These are phyloP conservation scores for Tetragonisca angustula DNA, from an alignment of 2,888 invertebrate genomes.

Conservation along the genomic window DNA sequence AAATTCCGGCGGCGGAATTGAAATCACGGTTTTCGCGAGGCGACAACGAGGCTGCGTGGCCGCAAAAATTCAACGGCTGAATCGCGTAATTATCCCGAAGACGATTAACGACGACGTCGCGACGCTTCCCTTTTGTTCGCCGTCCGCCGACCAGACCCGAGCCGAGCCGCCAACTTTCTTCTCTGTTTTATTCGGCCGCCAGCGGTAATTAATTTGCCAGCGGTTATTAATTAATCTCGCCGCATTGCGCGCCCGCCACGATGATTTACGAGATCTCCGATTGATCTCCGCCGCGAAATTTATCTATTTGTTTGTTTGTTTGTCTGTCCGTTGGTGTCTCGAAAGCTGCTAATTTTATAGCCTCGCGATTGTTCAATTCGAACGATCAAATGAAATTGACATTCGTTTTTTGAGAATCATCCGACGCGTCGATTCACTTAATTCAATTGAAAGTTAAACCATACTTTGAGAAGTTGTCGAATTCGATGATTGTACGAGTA, in stretches of 20 bases:
- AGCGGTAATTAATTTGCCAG: slow-evolving; percentile 5
- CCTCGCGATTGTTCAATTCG: too few relatives aligned
- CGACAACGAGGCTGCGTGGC: slow-evolving; percentile 14
- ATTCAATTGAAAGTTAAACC: too few relatives aligned
- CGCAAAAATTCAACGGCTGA: slow-evolving; percentile 21
- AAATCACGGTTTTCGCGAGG: slow-evolving; percentile 13
- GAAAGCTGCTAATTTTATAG: not conserved
- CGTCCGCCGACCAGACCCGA: not conserved
- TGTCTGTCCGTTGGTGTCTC: not conserved
- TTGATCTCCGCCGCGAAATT: not conserved
- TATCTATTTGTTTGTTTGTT: not conserved
- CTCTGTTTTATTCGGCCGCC: not conserved
- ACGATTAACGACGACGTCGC: slow-evolving; percentile 34
- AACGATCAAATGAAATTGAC: too few relatives aligned
- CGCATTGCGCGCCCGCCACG: not conserved
- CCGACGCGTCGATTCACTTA: too few relatives aligned
- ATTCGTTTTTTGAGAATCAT: too few relatives aligned
- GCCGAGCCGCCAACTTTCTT: not conserved
- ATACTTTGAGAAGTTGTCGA: too few relatives aligned
- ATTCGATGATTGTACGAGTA: too few relatives aligned
- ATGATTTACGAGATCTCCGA: not conserved
- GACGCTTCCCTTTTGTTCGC: slow-evolving; percentile 29
- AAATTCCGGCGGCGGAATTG: slow-evolving; percentile 22
- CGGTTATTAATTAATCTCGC: slow-evolving; percentile 3
- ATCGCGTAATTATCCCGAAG: slow-evolving; percentile 33